Evolutionary conservation across 2,888 invertebrate species (phyloP).

Genomic region (Smittia aterrima): DNA sequence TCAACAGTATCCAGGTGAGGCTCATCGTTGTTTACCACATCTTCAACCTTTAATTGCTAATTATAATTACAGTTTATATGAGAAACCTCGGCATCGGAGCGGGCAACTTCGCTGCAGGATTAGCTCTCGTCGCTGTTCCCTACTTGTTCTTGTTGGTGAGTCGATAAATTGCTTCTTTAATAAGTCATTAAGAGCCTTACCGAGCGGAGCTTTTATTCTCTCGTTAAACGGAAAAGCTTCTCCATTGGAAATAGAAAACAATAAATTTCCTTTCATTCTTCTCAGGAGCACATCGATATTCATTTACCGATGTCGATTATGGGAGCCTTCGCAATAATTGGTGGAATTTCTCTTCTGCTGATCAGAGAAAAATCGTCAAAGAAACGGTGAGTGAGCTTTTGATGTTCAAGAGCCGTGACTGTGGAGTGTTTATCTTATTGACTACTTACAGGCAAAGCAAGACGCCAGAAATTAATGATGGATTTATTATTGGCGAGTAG

Average conservation of each 20-base stretch:
- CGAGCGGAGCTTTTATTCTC: neutral
- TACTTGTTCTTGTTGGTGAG: constrained; percentile 75
- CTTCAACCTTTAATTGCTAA: too few species aligned
- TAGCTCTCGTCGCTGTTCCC: constrained; percentile 74
- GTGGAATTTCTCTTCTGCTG: constrained; percentile 56
- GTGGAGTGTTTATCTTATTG: constrained; percentile 7
- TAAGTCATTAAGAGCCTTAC: constrained; percentile 9
- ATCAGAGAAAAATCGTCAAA: constrained; percentile 55
- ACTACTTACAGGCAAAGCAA: constrained; percentile 20
- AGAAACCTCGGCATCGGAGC: constrained; percentile 70
- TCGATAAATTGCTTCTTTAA: constrained; percentile 42
- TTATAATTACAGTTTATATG: constrained; percentile 61
- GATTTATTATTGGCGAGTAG: constrained; percentile 10
- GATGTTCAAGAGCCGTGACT: neutral
- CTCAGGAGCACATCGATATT: constrained; percentile 54
- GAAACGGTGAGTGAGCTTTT: neutral
- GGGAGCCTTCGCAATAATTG: constrained; percentile 56
- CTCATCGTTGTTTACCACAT: neutral
- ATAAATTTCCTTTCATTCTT: constrained; percentile 1
- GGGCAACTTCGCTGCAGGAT: constrained; percentile 71
- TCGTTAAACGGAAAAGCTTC: constrained; percentile 5
- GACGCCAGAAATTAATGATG: neutral
- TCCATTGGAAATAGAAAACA: neutral
- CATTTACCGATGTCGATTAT: constrained; percentile 57
- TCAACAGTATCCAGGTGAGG: constrained; percentile 61